Percentiles rank a stretch among this genome's conserved stretches.
Conservation (phyloP, 1,140 invertebrate species). For the Heliothis virescens region DNA sequence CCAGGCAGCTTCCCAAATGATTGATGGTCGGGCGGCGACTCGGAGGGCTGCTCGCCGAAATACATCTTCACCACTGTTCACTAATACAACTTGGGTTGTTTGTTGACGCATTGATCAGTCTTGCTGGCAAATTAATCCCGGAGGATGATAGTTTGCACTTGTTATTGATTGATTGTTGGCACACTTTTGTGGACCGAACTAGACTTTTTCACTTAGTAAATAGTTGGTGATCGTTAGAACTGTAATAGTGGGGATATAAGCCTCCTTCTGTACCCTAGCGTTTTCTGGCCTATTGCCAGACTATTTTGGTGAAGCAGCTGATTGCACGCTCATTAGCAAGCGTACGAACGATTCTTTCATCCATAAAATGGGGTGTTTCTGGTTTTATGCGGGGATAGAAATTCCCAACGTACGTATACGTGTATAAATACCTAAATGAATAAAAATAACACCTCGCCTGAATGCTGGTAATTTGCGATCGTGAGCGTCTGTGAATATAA, state of each 20-base stretch:
- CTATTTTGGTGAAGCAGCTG: slow-evolving; percentile 37
- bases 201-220: slow-evolving; percentile 17
- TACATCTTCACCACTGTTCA: slow-evolving; percentile 57
- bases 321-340: slow-evolving; percentile 41
- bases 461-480: slow-evolving; percentile 44
- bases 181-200: slow-evolving; percentile 32
- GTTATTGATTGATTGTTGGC: slow-evolving; percentile 65
- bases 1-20: slow-evolving; percentile 58
- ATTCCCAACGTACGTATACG: slow-evolving; percentile 8
- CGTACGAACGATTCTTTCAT: slow-evolving; percentile 37
- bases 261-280: slow-evolving; percentile 1
- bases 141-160: slow-evolving; percentile 62
- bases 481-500: slow-evolving; percentile 29
- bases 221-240: slow-evolving; percentile 6
- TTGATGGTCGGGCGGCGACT: slow-evolving; percentile 69
- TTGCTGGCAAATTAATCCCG: slow-evolving; percentile 65
- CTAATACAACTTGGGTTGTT: slow-evolving; percentile 63
- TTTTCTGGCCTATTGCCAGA: slow-evolving; percentile 33
- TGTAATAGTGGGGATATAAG: slow-evolving; percentile 22
- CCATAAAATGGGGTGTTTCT: slow-evolving; percentile 35
- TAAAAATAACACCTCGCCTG: slow-evolving; percentile 27
- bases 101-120: slow-evolving; percentile 69
- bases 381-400: slow-evolving; percentile 24
- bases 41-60: slow-evolving; percentile 51
- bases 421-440: slow-evolving; percentile 13